A percentile compares a stretch with the other conserved stretches of the same genome.
Conservation (phyloP, 2,888 invertebrate species). For the Orchestes rusci region DNA sequence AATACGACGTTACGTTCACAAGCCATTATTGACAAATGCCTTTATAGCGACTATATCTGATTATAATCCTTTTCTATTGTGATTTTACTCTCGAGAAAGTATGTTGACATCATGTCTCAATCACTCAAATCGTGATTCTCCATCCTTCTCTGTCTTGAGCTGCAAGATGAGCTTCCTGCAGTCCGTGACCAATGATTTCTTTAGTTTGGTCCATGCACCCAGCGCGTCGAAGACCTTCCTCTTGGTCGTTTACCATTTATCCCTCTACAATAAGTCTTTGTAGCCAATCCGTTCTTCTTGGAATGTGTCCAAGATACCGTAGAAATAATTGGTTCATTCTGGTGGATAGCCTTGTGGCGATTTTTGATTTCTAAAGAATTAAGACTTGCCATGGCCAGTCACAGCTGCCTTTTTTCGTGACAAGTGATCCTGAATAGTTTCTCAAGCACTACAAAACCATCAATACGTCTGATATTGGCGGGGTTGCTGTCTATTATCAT, state of each 20-base stretch:
- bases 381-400: background rate
- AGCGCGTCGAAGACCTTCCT: too few species aligned
- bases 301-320: background rate
- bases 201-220: background rate
- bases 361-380: slow-evolving; percentile 3
- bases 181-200: slow-evolving; percentile 1
- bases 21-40: too few species aligned
- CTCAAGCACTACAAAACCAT: background rate
- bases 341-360: slow-evolving; percentile 5
- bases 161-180: slow-evolving; percentile 1
- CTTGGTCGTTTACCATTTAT: slow-evolving; percentile 10
- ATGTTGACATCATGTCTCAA: slow-evolving; percentile 1
- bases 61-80: too few species aligned
- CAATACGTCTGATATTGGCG: background rate
- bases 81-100: slow-evolving; percentile 1
- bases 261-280: slow-evolving; percentile 1
- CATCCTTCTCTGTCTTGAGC: slow-evolving; percentile 2
- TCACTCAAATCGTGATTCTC: slow-evolving; percentile 1
- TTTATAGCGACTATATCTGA: too few species aligned
- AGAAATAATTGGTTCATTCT: slow-evolving; percentile 1
- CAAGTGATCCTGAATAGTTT: background rate
- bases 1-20: too few species aligned
- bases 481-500: too few species aligned
- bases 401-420: background rate
- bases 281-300: slow-evolving; percentile 2